A percentile compares a stretch with the other conserved stretches of the same genome.
Evolutionary conservation across 1,140 invertebrate genomes (phyloP).

Genomic region (Papilio polytes): DNA sequence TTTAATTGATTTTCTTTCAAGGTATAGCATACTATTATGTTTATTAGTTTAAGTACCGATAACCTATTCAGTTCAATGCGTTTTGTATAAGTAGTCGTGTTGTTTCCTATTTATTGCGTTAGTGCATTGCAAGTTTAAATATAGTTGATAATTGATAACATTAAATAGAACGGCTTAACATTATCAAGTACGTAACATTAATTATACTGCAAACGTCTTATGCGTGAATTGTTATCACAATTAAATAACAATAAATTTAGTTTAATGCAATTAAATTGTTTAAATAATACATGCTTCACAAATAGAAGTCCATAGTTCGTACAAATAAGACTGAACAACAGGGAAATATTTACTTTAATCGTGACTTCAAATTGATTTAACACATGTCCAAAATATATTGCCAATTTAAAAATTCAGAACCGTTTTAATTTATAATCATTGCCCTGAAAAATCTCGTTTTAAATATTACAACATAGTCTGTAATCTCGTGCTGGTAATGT

Average conservation of each 20-base stretch:
- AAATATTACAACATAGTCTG: slow-evolving; percentile 5
- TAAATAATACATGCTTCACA: neutral
- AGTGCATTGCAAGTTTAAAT: slow-evolving; percentile 10
- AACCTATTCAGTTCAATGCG: slow-evolving; percentile 32
- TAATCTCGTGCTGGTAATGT: slow-evolving; percentile 27
- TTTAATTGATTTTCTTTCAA: slow-evolving; percentile 5
- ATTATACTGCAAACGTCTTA: neutral
- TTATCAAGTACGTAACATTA: slow-evolving; percentile 1
- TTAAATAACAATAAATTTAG: slow-evolving; percentile 1
- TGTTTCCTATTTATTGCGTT: slow-evolving; percentile 8
- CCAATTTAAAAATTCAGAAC: neutral
- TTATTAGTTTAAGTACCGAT: slow-evolving; percentile 14
- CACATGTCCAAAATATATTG: too few species aligned
- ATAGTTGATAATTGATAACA: slow-evolving; percentile 3
- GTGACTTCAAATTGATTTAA: neutral
- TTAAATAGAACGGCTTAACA: slow-evolving; percentile 20
- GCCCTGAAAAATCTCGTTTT: neutral
- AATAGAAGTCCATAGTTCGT: neutral
- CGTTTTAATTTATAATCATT: neutral
- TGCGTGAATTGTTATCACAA: neutral
- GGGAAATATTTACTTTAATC: neutral
- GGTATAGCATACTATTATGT: neutral
- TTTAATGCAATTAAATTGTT: neutral
- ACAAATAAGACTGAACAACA: neutral
- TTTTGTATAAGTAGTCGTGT: neutral